phyloP scores from a whole-genome alignment of 2,113 vertebrate genomes.

The Cheirogaleus medius region DNA sequence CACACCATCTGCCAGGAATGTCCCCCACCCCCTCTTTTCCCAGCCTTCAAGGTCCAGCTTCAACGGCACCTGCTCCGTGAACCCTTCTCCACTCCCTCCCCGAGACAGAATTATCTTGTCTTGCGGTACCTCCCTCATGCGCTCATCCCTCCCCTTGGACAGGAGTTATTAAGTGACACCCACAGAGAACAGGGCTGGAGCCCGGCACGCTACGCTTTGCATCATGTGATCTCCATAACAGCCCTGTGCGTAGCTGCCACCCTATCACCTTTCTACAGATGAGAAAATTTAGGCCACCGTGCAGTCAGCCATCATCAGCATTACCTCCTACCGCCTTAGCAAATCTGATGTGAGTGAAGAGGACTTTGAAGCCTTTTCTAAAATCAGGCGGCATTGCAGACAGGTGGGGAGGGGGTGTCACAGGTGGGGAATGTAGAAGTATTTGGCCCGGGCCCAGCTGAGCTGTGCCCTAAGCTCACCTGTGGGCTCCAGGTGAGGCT shows the following conservation, averaged over 20 bases:
- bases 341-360: background rate
- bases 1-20: background rate
- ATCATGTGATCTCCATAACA: background rate
- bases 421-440: background rate
- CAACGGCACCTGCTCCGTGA: background rate
- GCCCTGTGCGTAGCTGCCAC: background rate
- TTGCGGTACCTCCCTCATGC: too few species aligned
- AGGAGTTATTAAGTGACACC: background rate
- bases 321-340: background rate
- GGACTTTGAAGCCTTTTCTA: background rate
- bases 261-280: background rate
- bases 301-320: background rate
- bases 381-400: background rate
- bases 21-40: background rate
- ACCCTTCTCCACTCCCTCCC: background rate
- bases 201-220: too few species aligned
- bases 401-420: background rate
- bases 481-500: background rate
- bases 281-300: background rate
- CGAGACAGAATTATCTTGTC: background rate
- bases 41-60: background rate
- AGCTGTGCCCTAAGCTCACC: background rate
- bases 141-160: background rate
- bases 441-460: background rate
- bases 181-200: background rate